phyloP scores from a whole-genome alignment of 2,113 vertebrate genomes.

The Zosterops pallidus region DNA sequence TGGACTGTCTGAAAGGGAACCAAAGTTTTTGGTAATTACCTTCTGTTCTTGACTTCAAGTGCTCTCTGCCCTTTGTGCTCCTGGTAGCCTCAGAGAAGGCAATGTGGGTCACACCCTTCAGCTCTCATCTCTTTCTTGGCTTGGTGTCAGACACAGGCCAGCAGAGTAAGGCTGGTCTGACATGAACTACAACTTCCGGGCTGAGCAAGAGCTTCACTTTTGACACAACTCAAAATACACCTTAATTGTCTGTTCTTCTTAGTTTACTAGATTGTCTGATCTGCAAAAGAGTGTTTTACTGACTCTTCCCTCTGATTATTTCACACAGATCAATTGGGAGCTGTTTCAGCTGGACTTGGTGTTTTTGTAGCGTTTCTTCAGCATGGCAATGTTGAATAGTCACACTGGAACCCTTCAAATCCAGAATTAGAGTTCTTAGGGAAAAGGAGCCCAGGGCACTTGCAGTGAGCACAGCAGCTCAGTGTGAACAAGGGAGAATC shows the following conservation, averaged over 20 bases:
- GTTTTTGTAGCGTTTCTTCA: neutral
- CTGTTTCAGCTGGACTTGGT: neutral
- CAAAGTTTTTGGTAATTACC: accelerated
- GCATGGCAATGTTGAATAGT: neutral
- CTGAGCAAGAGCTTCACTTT: accelerated
- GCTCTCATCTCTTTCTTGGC: neutral
- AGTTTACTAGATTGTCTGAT: neutral
- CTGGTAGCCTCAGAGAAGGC: neutral
- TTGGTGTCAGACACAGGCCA: neutral
- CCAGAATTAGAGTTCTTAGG: neutral
- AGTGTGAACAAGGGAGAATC: neutral
- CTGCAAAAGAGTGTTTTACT: neutral
- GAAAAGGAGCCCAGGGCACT: neutral
- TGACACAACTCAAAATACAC: neutral
- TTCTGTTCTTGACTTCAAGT: neutral
- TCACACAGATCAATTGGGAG: neutral
- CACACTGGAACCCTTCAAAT: neutral
- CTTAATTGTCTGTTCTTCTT: neutral
- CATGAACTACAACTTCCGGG: neutral
- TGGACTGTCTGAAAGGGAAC: neutral
- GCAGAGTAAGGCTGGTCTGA: neutral
- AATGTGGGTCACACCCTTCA: neutral
- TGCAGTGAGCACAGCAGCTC: neutral
- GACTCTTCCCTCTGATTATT: neutral
- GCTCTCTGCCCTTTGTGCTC: neutral